phyloP scores from a whole-genome alignment of 2,888 invertebrate species.

The Eupeodes latifasciatus region DNA sequence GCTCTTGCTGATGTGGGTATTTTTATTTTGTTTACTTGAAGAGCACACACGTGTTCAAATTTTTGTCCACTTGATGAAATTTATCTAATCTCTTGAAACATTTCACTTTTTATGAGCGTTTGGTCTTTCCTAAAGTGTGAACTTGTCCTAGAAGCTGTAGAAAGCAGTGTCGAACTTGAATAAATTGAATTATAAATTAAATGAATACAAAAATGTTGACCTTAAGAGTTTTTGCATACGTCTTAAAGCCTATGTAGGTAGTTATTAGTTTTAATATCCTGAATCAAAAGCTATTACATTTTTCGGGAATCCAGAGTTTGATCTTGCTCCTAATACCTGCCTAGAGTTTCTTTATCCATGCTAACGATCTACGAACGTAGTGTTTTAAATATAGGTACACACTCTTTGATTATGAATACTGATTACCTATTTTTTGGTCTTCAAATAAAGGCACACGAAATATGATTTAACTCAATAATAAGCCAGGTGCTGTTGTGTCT shows the following conservation, averaged over 20 bases:
- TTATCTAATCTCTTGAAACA: background rate
- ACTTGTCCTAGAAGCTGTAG: background rate
- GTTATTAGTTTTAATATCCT: too few relatives aligned
- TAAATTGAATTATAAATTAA: too few relatives aligned
- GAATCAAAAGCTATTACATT: too few relatives aligned
- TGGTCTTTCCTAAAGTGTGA: background rate
- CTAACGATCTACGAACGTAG: too few relatives aligned
- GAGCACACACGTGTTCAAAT: conserved; percentile 70
- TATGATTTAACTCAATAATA: background rate
- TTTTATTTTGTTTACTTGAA: conserved; percentile 38
- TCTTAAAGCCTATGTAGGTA: too few relatives aligned
- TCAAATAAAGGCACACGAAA: background rate
- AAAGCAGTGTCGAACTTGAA: background rate
- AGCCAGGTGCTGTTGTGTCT: conserved; percentile 17
- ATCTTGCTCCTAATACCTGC: too few relatives aligned
- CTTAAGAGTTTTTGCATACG: too few relatives aligned
- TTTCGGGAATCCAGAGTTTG: too few relatives aligned
- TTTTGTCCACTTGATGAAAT: conserved; percentile 57
- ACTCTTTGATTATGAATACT: conserved; percentile 7
- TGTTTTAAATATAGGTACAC: too few relatives aligned
- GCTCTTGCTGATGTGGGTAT: conserved; percentile 51
- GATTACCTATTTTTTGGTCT: background rate
- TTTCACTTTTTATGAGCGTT: background rate
- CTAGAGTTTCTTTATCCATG: too few relatives aligned
- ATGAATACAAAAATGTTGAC: too few relatives aligned